These are phyloP conservation scores for Drosophila sulfurigaster DNA, from an alignment of 1,140 invertebrate genomes.

Conservation along the genomic window DNA sequence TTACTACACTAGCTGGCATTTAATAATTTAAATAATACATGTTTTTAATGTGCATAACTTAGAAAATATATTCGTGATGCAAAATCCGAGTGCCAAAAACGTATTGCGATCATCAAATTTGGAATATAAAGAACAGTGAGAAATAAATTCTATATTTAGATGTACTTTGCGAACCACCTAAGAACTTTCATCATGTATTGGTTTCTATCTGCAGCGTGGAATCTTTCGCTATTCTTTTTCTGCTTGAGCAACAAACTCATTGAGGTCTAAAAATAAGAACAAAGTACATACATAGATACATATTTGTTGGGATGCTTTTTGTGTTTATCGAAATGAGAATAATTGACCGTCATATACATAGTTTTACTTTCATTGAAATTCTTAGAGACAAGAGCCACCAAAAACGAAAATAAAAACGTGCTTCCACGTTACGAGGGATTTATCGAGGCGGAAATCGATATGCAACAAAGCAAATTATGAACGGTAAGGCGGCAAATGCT, in stretches of 20 bases:
- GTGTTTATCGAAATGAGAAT: background rate
- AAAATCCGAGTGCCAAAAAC: no score
- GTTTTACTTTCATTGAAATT: conserved; percentile 32
- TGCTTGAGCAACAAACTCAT: background rate
- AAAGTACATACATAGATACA: background rate
- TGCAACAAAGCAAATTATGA: conserved; percentile 32
- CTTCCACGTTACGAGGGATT: conserved; percentile 26
- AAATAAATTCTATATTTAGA: background rate
- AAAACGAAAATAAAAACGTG: conserved; percentile 5
- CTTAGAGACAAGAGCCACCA: conserved; percentile 6
- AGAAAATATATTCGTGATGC: no score
- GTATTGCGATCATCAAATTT: no score
- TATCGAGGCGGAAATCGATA: conserved; percentile 63
- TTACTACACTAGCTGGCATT: no score
- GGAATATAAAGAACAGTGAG: no score
- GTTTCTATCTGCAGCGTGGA: background rate
- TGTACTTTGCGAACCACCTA: background rate
- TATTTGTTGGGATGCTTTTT: background rate
- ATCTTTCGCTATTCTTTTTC: background rate
- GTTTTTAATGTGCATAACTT: no score
- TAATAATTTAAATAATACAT: no score
- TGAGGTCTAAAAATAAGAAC: background rate
- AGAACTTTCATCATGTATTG: background rate
- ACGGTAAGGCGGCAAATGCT: conserved; percentile 33
- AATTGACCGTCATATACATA: conserved; percentile 28